Evolutionary conservation across 2,797 vertebrate genomes (phyloP).

Genomic region (Scarus forsteni): DNA sequence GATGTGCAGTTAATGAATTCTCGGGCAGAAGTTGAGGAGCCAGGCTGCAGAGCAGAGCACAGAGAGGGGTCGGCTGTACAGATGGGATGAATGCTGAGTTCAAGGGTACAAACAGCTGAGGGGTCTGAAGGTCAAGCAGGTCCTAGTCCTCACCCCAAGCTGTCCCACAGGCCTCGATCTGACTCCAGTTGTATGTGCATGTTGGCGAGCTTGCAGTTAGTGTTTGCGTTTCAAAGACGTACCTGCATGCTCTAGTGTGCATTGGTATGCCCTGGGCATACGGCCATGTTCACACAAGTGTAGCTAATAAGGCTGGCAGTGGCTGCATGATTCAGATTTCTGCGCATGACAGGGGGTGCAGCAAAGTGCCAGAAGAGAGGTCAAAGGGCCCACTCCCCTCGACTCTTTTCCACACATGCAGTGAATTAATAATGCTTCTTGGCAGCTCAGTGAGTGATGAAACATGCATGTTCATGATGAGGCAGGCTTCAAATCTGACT

Average conservation of each 20-base stretch:
- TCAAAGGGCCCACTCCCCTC: slow-evolving; percentile 25
- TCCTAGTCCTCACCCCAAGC: slow-evolving; percentile 39
- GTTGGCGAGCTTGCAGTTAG: background rate
- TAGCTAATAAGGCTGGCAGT: slow-evolving; percentile 45
- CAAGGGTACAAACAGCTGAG: slow-evolving; percentile 69
- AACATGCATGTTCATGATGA: slow-evolving; percentile 2
- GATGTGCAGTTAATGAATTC: slow-evolving; percentile 59
- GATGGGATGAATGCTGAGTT: slow-evolving; percentile 65
- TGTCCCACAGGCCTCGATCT: slow-evolving; percentile 42
- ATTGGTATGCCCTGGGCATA: slow-evolving; percentile 25
- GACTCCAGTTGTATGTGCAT: slow-evolving; percentile 12
- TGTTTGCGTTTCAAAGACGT: slow-evolving; percentile 7
- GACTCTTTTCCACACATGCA: slow-evolving; percentile 26
- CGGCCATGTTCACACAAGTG: slow-evolving; percentile 43
- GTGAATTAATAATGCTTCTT: slow-evolving; percentile 40
- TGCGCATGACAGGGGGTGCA: slow-evolving; percentile 48
- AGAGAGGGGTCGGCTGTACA: slow-evolving; percentile 49
- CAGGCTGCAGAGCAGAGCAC: slow-evolving; percentile 39
- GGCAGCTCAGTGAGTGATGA: slow-evolving; percentile 17
- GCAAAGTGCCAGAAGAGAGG: slow-evolving; percentile 30
- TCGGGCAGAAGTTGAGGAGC: slow-evolving; percentile 46
- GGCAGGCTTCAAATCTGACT: background rate
- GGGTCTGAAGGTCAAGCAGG: slow-evolving; percentile 38
- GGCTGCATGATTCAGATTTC: slow-evolving; percentile 64
- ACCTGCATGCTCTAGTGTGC: slow-evolving; percentile 34